A percentile compares a stretch with the other conserved stretches of the same genome.
phyloP scores from a whole-genome alignment of 2,888 invertebrate genomes.

The Andrena dorsata region DNA sequence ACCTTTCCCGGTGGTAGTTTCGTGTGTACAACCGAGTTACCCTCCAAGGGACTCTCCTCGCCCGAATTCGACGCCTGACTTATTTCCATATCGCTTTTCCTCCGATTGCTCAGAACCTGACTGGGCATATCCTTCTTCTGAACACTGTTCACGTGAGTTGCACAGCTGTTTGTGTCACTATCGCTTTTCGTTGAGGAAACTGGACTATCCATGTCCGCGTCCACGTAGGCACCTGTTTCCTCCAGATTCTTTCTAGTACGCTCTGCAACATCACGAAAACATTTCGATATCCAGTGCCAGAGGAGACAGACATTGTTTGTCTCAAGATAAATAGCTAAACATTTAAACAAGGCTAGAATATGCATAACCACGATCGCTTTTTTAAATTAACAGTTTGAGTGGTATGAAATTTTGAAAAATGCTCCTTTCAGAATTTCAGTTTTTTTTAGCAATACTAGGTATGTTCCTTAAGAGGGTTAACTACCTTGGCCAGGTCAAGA shows the following conservation, averaged over 20 bases:
- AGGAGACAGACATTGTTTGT: too few relatives aligned
- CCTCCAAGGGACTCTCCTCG: constrained; percentile 87
- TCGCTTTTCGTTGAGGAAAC: constrained; percentile 70
- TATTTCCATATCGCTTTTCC: constrained; percentile 78
- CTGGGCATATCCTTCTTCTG: constrained; percentile 60
- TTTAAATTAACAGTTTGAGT: too few relatives aligned
- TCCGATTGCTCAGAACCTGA: constrained; percentile 56
- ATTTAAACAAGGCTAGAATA: too few relatives aligned
- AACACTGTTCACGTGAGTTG: constrained; percentile 27
- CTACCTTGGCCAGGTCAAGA: too few relatives aligned
- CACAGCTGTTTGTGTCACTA: constrained; percentile 47
- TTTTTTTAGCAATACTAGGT: too few relatives aligned
- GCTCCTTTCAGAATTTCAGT: too few relatives aligned
- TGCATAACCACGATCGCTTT: too few relatives aligned
- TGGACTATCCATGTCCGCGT: constrained; percentile 68
- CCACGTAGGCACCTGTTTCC: constrained; percentile 61
- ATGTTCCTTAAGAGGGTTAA: too few relatives aligned
- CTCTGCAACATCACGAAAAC: constrained; percentile 29
- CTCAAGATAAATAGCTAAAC: too few relatives aligned
- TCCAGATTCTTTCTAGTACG: constrained; percentile 68
- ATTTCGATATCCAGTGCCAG: not conserved
- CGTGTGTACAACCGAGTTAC: constrained; percentile 88
- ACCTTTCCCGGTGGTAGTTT: constrained; percentile 91
- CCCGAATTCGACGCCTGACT: constrained; percentile 85
- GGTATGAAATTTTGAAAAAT: too few relatives aligned